Conservation (phyloP, 2,888 invertebrate genomes). For the Macaria liturata region DNA sequence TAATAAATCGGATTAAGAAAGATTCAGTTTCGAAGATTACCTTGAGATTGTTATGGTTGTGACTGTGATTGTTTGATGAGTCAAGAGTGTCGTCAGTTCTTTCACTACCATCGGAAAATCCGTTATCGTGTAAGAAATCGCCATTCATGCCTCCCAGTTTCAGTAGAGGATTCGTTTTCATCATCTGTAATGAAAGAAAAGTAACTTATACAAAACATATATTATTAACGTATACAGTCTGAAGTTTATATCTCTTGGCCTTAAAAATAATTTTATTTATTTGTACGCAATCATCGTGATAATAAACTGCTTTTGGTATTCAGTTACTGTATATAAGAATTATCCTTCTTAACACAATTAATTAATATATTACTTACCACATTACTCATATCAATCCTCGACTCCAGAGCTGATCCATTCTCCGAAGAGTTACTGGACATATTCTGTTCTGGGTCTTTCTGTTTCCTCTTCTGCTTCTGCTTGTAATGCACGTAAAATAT, state of each 20-base stretch:
- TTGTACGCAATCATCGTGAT: too few relatives aligned
- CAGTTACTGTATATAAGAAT: too few relatives aligned
- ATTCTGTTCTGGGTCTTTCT: conserved; percentile 69
- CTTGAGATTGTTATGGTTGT: conserved; percentile 12
- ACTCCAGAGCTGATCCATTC: conserved; percentile 64
- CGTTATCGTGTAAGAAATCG: conserved; percentile 63
- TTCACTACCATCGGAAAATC: conserved; percentile 68
- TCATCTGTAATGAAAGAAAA: conserved; percentile 52
- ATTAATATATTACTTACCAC: conserved; percentile 53
- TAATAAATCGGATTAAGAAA: too few relatives aligned
- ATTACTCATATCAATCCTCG: conserved; percentile 71
- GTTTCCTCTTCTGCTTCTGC: conserved; percentile 84
- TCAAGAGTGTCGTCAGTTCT: conserved; percentile 67
- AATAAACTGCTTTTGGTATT: too few relatives aligned
- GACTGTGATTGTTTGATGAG: conserved; percentile 49
- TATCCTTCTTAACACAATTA: too few relatives aligned
- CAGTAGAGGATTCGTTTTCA: conserved; percentile 73
- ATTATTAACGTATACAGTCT: too few relatives aligned
- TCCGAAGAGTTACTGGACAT: conserved; percentile 62
- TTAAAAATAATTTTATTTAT: too few relatives aligned
- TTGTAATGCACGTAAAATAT: conserved; percentile 91
- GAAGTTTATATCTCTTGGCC: too few relatives aligned
- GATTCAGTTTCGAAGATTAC: conserved; percentile 6
- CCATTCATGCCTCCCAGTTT: conserved; percentile 57
- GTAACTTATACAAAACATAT: too few relatives aligned